Base-by-base conservation (phyloP, 2,888 invertebrate species). In the Hybos culiciformis region DNA sequence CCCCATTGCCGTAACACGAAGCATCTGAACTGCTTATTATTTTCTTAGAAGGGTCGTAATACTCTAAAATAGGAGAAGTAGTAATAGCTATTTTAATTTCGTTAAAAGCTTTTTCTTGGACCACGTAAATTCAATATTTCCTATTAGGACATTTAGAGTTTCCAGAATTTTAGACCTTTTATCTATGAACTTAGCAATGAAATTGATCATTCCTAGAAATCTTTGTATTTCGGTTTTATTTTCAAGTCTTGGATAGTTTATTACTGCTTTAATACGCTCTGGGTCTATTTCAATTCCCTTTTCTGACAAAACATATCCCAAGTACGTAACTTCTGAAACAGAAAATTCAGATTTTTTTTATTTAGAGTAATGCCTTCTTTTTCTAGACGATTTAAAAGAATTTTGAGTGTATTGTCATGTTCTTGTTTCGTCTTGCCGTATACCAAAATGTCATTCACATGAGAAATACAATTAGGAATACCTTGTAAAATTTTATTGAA, bases 201-300 rank as follows among this genome's bases (percentile, higher is more conserved):
- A 46, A 12, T 43, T 43, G 2, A 46, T 41, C 41, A 46, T 43
- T 3, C 46, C 46, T n/a, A 43, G 31, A 15, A 46, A 46, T 39
- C 43, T 11, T 9, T 39, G 46, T 18, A 46, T 41, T 11, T 44
- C 41, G 4, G 39, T 36, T n/a, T 43, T 46, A 15, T 32, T 21
- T 3, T 31, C 38, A 2, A 43, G 46, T 17, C 20, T 5, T 8
- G 43, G 21, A 33, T 33, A 46, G 19, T 43, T 39, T 2, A n/a
- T 20, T 11, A 43, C 40, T 11, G 38, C 15, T 41, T 37, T 5
- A 37, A 31, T 20, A 40, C 38, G 11, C 40, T 41, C 14, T 1
- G 41, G 33, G n/a, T 44, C 41, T 20, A 33, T 23, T 14, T 39
- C 39, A 3, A 44, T 24, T 12, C 38, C 38, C 14, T 44, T 32